Percentiles rank a stretch among this genome's conserved stretches.
phyloP scores from a whole-genome alignment of 2,113 vertebrate genomes.

The Hypanus sabinus region DNA sequence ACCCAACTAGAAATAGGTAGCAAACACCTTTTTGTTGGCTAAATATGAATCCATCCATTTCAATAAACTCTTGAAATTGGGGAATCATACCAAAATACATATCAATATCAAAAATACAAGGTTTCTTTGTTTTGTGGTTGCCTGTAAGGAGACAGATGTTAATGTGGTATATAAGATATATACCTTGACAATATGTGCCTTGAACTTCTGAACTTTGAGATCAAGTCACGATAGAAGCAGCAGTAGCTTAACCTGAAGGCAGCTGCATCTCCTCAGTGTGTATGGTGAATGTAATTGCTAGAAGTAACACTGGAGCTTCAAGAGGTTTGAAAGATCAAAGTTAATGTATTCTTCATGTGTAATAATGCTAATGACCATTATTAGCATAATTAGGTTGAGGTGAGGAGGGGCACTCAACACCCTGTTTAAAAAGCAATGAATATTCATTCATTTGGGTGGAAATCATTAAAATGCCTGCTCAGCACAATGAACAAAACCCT shows the following conservation, averaged over 20 bases:
- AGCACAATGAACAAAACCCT: neutral
- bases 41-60: neutral
- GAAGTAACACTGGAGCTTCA: neutral
- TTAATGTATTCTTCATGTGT: conserved; percentile 11
- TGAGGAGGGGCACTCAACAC: neutral
- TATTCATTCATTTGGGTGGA: neutral
- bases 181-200: no score
- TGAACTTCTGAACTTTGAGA: no score
- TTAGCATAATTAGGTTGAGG: neutral
- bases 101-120: no score
- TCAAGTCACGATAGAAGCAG: neutral
- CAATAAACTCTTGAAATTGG: neutral
- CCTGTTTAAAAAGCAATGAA: neutral
- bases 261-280: neutral
- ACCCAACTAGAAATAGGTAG: neutral
- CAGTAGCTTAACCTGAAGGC: neutral
- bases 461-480: neutral
- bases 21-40: neutral
- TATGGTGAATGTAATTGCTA: neutral
- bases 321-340: neutral
- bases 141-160: no score
- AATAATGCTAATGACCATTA: neutral
- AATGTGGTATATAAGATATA: no score
- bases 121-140: no score
- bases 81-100: no score